Conservation (phyloP, 2,113 vertebrate genomes). For the Gallinago jamesoni region DNA sequence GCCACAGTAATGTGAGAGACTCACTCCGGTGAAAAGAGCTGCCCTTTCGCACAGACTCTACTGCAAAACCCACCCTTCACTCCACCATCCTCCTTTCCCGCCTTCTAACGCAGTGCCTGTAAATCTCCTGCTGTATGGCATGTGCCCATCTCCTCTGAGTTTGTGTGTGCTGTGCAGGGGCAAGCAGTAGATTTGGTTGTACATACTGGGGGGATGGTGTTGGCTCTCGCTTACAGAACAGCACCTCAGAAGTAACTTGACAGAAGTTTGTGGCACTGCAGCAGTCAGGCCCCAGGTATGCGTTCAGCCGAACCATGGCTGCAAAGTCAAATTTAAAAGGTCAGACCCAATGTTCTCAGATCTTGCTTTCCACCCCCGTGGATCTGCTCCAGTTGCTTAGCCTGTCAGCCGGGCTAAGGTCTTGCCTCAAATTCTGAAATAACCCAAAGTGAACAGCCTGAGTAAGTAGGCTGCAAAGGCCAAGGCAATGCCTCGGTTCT, state of each 20-base stretch:
- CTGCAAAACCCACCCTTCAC: background rate
- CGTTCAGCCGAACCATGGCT: slow-evolving; percentile 22
- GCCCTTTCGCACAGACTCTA: background rate
- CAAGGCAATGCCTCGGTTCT: background rate
- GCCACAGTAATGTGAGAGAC: background rate
- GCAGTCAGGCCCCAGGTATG: background rate
- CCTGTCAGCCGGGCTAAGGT: slow-evolving; percentile 44
- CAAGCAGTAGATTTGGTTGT: background rate
- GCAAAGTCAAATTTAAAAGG: slow-evolving; percentile 59
- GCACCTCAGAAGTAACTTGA: background rate
- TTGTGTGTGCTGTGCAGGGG: background rate
- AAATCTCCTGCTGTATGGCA: background rate
- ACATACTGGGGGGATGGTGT: background rate
- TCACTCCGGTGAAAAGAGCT: background rate
- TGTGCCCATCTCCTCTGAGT: background rate
- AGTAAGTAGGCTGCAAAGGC: slow-evolving; percentile 18
- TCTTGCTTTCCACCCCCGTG: background rate
- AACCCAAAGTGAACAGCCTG: background rate
- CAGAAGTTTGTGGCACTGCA: background rate
- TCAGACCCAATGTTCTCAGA: slow-evolving; percentile 49
- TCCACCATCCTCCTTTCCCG: background rate
- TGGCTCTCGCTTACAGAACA: background rate
- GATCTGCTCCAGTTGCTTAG: slow-evolving; percentile 27
- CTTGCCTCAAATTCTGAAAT: slow-evolving; percentile 17
- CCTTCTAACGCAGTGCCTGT: background rate